These are phyloP conservation scores for Himalopsyche anomala DNA, from an alignment of 2,888 invertebrate genomes.

Conservation along the genomic window DNA sequence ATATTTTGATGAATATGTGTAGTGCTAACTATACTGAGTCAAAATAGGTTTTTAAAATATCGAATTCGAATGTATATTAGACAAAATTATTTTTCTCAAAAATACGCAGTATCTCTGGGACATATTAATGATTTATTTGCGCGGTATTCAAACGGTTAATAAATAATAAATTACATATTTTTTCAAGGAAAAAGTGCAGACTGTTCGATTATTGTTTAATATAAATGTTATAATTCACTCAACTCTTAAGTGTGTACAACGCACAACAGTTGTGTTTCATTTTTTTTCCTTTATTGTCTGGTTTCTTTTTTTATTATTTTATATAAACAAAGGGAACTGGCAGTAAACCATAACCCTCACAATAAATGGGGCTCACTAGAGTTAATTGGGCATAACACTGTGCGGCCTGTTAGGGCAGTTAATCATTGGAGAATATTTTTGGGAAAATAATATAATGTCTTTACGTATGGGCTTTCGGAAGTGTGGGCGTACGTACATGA, in stretches of 20 bases:
- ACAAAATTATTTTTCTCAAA: too few relatives aligned
- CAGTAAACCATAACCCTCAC: constrained; percentile 16
- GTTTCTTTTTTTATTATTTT: constrained; percentile 21
- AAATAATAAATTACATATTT: not conserved
- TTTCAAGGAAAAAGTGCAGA: not conserved
- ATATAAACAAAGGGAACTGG: not conserved
- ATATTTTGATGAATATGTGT: too few relatives aligned
- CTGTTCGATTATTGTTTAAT: not conserved
- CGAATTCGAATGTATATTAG: too few relatives aligned
- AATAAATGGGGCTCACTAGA: not conserved
- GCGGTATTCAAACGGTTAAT: too few relatives aligned
- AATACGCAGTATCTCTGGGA: too few relatives aligned
- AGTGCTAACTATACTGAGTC: too few relatives aligned
- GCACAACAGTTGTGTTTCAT: not conserved
- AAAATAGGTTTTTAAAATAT: too few relatives aligned
- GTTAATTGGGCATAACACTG: constrained; percentile 22
- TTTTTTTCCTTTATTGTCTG: not conserved
- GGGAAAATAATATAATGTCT: constrained; percentile 32
- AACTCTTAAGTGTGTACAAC: not conserved
- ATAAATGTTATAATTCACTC: not conserved
- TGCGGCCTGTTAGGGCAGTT: constrained; percentile 2
- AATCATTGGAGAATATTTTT: constrained; percentile 26
- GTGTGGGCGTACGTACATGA: constrained; percentile 20
- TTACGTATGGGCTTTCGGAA: not conserved
- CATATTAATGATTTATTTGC: too few relatives aligned